Conservation (phyloP, 2,113 vertebrate species). For the Apodemus speciosus region DNA sequence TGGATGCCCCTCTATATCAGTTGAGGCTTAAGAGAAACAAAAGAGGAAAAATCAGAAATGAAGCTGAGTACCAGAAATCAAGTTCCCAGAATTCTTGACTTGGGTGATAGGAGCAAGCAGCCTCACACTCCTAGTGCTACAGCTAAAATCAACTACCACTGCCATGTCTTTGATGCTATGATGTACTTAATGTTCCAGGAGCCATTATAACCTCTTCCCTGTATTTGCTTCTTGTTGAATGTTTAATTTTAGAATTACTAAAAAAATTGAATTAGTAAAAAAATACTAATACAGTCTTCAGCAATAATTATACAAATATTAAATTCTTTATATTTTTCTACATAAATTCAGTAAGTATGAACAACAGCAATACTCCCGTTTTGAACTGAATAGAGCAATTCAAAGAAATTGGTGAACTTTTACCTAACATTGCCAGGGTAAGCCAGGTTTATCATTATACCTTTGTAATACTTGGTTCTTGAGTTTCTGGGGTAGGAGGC, state of each 20-base stretch:
- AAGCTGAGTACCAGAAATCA: not conserved
- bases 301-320: not conserved
- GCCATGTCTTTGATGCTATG: too few relatives aligned
- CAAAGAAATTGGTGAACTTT: not conserved
- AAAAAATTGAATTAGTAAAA: too few relatives aligned
- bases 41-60: not conserved
- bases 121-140: not conserved
- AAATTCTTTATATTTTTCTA: not conserved
- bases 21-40: not conserved
- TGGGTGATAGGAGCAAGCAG: not conserved
- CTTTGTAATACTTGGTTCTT: not conserved
- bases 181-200: not conserved
- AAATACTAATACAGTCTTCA: not conserved
- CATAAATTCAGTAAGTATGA: not conserved
- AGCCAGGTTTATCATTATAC: not conserved
- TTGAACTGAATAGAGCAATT: not conserved
- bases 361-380: not conserved
- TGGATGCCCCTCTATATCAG: not conserved
- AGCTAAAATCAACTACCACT: not conserved
- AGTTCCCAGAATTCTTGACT: too few relatives aligned
- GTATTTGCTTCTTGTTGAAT: not conserved
- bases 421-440: not conserved
- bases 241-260: not conserved
- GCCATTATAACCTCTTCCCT: not conserved
- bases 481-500: not conserved